A percentile compares a stretch with the other conserved stretches of the same genome.
These are phyloP conservation scores for Anhinga anhinga DNA, from an alignment of 2,113 vertebrate genomes.

Conservation along the genomic window DNA sequence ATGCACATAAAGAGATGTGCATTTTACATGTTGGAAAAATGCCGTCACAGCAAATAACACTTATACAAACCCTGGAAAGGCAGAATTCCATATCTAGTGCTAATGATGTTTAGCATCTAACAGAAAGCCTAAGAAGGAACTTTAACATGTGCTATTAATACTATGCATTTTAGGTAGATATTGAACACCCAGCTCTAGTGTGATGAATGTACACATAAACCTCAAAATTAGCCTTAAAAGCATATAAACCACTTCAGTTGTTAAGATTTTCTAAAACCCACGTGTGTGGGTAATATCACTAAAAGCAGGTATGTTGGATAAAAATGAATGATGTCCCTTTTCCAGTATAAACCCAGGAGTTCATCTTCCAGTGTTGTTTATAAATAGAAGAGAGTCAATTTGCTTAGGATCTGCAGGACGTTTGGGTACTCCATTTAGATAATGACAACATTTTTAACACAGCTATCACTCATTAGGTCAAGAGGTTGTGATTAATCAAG, in stretches of 20 bases:
- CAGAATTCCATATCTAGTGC: slow-evolving; percentile 1
- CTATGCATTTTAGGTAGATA: slow-evolving; percentile 53
- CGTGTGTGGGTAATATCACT: slow-evolving; percentile 79
- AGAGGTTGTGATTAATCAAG: slow-evolving; percentile 91
- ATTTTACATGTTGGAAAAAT: slow-evolving; percentile 5
- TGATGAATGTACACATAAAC: slow-evolving; percentile 79
- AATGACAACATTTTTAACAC: slow-evolving; percentile 81
- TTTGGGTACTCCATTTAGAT: slow-evolving; percentile 81
- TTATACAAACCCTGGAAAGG: neutral
- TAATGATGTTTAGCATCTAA: slow-evolving; percentile 57
- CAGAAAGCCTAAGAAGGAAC: slow-evolving; percentile 23
- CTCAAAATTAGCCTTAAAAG: slow-evolving; percentile 85
- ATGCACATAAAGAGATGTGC: neutral
- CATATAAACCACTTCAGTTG: slow-evolving; percentile 81
- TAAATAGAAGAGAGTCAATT: slow-evolving; percentile 79
- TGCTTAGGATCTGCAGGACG: slow-evolving; percentile 67
- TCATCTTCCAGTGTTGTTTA: slow-evolving; percentile 81
- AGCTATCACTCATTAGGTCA: slow-evolving; percentile 85
- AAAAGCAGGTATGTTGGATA: slow-evolving; percentile 84
- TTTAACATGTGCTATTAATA: slow-evolving; percentile 33
- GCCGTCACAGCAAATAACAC: neutral
- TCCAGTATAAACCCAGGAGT: slow-evolving; percentile 79
- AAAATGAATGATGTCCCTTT: slow-evolving; percentile 80
- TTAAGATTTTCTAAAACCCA: slow-evolving; percentile 78
- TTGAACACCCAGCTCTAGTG: neutral